phyloP scores from a whole-genome alignment of 2,888 invertebrate species.

The Caenorhabditis zanzibari region DNA sequence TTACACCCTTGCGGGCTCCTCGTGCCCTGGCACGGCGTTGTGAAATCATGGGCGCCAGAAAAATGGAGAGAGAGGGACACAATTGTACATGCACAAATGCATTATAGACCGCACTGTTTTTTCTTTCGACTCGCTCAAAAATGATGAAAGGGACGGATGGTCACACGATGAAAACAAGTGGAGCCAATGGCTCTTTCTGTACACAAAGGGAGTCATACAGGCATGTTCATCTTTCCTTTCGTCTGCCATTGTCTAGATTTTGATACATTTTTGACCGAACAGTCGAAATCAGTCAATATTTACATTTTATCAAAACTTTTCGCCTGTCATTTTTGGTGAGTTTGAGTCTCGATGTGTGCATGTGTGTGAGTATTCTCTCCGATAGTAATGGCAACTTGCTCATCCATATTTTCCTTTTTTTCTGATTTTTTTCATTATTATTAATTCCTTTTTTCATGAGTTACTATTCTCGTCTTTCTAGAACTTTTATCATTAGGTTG shows the following conservation, averaged over 20 bases:
- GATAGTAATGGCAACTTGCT: neutral
- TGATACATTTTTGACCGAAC: conserved; percentile 37
- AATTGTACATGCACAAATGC: neutral
- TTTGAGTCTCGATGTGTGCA: neutral
- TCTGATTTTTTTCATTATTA: neutral
- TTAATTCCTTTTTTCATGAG: neutral
- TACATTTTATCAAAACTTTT: conserved; percentile 55
- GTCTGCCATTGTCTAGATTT: conserved; percentile 45
- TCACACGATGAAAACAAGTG: conserved; percentile 4
- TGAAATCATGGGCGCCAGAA: conserved; percentile 1
- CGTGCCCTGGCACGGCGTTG: conserved; percentile 6
- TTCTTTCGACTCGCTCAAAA: neutral
- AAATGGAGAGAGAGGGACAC: neutral
- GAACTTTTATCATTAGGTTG: neutral
- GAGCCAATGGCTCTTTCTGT: neutral
- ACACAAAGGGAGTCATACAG: conserved; percentile 17
- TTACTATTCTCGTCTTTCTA: neutral
- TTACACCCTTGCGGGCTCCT: neutral
- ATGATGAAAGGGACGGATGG: neutral
- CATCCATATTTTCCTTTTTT: neutral
- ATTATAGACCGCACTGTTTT: conserved; percentile 13
- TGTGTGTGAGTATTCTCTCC: neutral
- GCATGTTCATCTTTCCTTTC: neutral
- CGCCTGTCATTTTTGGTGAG: conserved; percentile 57
- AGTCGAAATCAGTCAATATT: conserved; percentile 54